A percentile compares a stretch with the other conserved stretches of the same genome.
Evolutionary conservation across 2,113 vertebrate genomes (phyloP).

Genomic region (Tupaia tana): DNA sequence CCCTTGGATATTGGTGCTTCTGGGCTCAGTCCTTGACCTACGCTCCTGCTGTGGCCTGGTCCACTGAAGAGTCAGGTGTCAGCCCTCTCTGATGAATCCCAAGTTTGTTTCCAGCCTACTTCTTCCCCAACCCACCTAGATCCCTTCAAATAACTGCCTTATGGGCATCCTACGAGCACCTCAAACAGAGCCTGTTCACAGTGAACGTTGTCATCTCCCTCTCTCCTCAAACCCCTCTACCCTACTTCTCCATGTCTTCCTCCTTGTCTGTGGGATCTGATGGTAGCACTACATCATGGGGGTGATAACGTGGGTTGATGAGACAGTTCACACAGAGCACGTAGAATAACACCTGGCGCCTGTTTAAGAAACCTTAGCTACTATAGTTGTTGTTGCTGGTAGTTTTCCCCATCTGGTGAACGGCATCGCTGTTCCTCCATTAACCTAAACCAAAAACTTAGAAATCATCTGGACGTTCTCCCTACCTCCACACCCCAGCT

Average conservation of each 20-base stretch:
- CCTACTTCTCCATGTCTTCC: neutral
- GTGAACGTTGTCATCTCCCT: neutral
- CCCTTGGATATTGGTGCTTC: neutral
- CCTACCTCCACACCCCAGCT: neutral
- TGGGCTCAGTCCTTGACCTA: neutral
- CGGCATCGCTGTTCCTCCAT: neutral
- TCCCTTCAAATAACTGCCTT: neutral
- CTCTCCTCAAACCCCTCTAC: neutral
- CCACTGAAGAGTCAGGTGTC: neutral
- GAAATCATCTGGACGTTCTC: neutral
- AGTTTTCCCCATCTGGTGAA: slow-evolving; percentile 9
- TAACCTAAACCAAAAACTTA: neutral
- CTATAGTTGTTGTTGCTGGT: neutral
- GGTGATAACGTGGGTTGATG: neutral
- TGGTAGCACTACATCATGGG: neutral
- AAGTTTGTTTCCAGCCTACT: neutral
- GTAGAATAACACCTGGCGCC: neutral
- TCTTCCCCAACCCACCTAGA: slow-evolving; percentile 1
- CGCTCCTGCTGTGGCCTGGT: neutral
- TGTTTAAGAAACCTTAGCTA: neutral
- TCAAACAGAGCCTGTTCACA: neutral
- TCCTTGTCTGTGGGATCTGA: neutral
- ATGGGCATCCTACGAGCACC: neutral
- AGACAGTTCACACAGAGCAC: neutral
- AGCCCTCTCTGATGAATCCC: neutral